phyloP scores from a whole-genome alignment of 2,888 invertebrate genomes.

The Caenorhabditis sp. region DNA sequence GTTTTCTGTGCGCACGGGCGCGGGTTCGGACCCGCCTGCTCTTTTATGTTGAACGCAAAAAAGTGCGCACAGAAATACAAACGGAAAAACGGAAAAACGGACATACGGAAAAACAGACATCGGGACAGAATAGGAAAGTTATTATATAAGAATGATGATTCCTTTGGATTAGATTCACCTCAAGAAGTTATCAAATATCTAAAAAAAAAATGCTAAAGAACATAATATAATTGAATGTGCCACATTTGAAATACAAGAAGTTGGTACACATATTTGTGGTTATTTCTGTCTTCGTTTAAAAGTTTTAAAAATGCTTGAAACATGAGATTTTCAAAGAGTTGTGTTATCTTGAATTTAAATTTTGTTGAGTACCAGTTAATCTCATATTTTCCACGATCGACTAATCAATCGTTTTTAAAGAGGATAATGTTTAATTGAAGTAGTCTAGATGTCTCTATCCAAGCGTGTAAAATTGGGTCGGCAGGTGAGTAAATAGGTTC shows the following conservation, averaged over 20 bases:
- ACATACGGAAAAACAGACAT: too few relatives aligned
- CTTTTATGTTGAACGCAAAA: too few relatives aligned
- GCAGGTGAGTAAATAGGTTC: constrained; percentile 62
- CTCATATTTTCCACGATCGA: constrained; percentile 52
- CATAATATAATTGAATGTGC: constrained; percentile 13
- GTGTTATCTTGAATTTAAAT: constrained; percentile 58
- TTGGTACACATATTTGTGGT: constrained; percentile 36
- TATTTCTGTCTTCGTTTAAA: constrained; percentile 8
- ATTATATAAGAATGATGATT: too few relatives aligned
- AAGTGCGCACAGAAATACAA: too few relatives aligned
- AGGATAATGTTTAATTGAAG: constrained; percentile 65
- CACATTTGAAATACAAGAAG: constrained; percentile 11
- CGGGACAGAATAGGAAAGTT: too few relatives aligned
- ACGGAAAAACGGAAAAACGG: too few relatives aligned
- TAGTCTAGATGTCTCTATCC: constrained; percentile 65
- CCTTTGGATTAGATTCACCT: constrained; percentile 58
- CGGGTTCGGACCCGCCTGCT: too few relatives aligned
- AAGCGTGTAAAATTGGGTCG: constrained; percentile 57
- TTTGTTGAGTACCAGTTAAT: constrained; percentile 23
- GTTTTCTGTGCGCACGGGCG: too few relatives aligned
- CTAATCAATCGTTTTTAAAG: constrained; percentile 65
- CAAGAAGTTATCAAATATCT: constrained; percentile 24
- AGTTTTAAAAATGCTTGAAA: constrained; percentile 11
- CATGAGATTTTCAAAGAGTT: constrained; percentile 38
- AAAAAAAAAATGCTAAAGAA: constrained; percentile 25